Base-by-base conservation (phyloP, 1,140 invertebrate species). In the Trachymyrmex septentrionalis region DNA sequence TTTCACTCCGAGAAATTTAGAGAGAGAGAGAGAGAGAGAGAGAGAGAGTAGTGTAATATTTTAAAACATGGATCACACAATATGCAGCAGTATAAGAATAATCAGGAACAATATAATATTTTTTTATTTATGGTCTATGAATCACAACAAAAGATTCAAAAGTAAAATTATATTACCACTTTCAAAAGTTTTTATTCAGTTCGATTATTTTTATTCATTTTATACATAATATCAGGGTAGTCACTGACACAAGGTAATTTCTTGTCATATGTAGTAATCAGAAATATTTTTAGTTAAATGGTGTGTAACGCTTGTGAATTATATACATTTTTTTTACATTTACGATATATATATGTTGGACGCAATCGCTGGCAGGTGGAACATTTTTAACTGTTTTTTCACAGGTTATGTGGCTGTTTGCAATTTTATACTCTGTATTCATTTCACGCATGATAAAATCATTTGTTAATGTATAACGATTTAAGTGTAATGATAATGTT, bases 231-330 rank as follows among this genome's bases (percentile, higher is more conserved):
- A 73, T 73, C 67, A 12, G 0, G 24, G 3, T 44, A 81, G 3
- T 77, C 12, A 21, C 24, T 14, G 16, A 14, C 14, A 69, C 14
- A 48, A 24, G 1, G 16, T 57, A 71, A 59, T 81, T 81, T 71
- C 63, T 69, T 57, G 53, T 44, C n/a, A 44, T 59, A 63, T 44
- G 59, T 12, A n/a, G 14, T 16, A 27, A 24, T 21, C 50, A 44
- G 30, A 81, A 81, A 81, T 71, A 81, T 71, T 81, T 81, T 71
- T 27, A 81, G 64, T 71, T 57, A 71, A 81, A 81, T 71, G 50
- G 24, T 53, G 21, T 57, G 38, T 34, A 38, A 81, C 48, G 77
- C 21, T 71, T 71, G 19, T 67, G 63, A 71, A 69, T 71, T 81
- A 71, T 71, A 69, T 66, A 71, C 27, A 53, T 5, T 34, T 34